These are phyloP conservation scores for Pocillopora meandrina DNA, from an alignment of 92 coral and sea anemone genomes.

Conservation along the genomic window DNA sequence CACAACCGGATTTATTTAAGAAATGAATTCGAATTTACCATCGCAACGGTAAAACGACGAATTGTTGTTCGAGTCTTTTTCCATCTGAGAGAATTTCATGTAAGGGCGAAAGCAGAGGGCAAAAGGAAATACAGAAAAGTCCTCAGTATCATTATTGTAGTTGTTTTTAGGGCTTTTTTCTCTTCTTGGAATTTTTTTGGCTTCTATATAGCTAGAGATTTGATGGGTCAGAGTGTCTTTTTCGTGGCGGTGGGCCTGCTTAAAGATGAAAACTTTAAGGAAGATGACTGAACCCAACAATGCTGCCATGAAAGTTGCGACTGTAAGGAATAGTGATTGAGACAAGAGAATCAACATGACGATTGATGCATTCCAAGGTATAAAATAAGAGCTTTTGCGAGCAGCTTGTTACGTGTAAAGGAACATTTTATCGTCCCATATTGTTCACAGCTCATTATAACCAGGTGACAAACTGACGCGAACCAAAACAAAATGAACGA, in stretches of 20 bases:
- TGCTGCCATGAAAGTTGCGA: neutral
- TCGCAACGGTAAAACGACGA: neutral
- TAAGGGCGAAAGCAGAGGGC: neutral
- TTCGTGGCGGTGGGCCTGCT: neutral
- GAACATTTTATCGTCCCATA: neutral
- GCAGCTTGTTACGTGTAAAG: neutral
- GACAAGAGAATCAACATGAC: too few relatives aligned
- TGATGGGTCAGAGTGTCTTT: neutral
- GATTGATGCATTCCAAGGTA: neutral
- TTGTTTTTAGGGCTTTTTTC: constrained; percentile 4
- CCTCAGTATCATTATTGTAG: neutral
- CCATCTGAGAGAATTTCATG: neutral
- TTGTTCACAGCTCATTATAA: constrained; percentile 1
- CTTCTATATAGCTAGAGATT: neutral
- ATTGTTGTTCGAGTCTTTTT: neutral
- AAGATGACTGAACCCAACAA: neutral
- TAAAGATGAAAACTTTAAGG: neutral
- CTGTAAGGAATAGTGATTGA: too few relatives aligned
- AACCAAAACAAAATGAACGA: neutral
- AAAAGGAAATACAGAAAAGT: neutral
- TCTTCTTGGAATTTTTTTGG: neutral
- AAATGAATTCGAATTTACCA: neutral
- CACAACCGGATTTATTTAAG: neutral
- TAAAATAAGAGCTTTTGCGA: neutral
- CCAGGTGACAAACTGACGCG: neutral